Base-by-base conservation (phyloP, 2,888 invertebrate species). In the Ptilodon capucinus region DNA sequence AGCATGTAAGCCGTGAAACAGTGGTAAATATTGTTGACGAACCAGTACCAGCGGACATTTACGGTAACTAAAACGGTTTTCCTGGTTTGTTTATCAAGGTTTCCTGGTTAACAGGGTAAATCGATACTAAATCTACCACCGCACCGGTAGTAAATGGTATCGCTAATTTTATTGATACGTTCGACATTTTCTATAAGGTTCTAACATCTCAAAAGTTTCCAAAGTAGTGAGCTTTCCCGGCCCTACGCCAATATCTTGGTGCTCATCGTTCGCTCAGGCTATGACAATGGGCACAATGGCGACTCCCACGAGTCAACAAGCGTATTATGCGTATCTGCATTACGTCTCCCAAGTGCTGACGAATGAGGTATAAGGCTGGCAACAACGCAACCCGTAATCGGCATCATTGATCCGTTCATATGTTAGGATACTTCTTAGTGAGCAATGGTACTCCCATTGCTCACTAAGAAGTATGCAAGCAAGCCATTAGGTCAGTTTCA, bases 291-390 rank as follows among this genome's bases (percentile, higher is more conserved):
- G 55, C 57, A 80, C 76, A 84, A 84, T 80, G 64, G 71, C 47
- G 51, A 68, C 79, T 85, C 85, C 86, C 83, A 85, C 84, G 78
- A 82, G 70, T 60, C 71, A 65, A 67, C 64, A 65, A 58, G 67
- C 68, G 68, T 71, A 70, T 76, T 77, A 76, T 76, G 76, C 73
- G 71, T 69, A 63, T 50, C 51, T n/a, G 50, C 68, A 73, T 78
- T 77, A 82, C 74, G 73, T 72, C 74, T 71, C 72, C 68, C 59
- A 66, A 74, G 71, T 71, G 67, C 64, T 56, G 41, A n/a, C 18
- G n/a, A 13, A 38, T 19, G 19, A 19, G n/a, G 4, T 9, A 38
- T 38, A 13, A 38, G 38, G 38, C 38, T 6, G 18, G 38, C 19
- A 2, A 19, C 38, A 38, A 17, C 17, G 13, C 13, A 38, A 38